Base-by-base conservation (phyloP, 2,113 vertebrate genomes). In the Martes martes region DNA sequence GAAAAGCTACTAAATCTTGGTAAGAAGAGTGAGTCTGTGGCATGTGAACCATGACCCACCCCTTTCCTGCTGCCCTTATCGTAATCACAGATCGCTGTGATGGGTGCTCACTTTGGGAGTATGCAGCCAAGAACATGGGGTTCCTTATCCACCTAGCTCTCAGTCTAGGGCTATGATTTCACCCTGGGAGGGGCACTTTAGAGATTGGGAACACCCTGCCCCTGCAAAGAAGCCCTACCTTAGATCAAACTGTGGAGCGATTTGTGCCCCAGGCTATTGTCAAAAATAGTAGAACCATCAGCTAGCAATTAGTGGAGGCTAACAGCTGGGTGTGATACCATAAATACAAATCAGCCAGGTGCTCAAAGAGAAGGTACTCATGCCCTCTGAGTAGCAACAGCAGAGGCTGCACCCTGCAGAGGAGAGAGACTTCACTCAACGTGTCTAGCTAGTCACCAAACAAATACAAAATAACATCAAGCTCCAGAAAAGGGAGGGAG, bases 221-320 rank as follows among this genome's bases (percentile, higher is more conserved):
- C 45, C 79, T 84, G 36, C 47, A 26, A 23, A 92, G 50, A 39
- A 89, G 36, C 80, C 59, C 18, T 74, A 4, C 73, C 92, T 96
- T 81, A 59, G 61, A 67, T 80, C 42, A 79, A 81, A 97, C 24
- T 24, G 47, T 76, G 83, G 59, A 92, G 45, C 78, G 57, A 36
- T 82, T 71, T 91, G 23, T 92, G 73, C 82, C 67, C 55, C 52
- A 67, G 82, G 36, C 9, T 78, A 36, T 57, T 76, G 63, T 33
- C 42, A 42, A 47, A 52, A 81, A 88, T 94, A 92, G 42, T 81
- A 89, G 94, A 91, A 61, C 86, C 94, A 85, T 93, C 91, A 50
- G 28, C 42, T 45, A 73, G 15, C 52, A 39, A 24, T 69, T 50
- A 80, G 33, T 65, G 47, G 65, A 73, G n/a, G 24, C 82, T 87